Conservation (phyloP, 2,888 invertebrate genomes). For the Scaptomyza flava region DNA sequence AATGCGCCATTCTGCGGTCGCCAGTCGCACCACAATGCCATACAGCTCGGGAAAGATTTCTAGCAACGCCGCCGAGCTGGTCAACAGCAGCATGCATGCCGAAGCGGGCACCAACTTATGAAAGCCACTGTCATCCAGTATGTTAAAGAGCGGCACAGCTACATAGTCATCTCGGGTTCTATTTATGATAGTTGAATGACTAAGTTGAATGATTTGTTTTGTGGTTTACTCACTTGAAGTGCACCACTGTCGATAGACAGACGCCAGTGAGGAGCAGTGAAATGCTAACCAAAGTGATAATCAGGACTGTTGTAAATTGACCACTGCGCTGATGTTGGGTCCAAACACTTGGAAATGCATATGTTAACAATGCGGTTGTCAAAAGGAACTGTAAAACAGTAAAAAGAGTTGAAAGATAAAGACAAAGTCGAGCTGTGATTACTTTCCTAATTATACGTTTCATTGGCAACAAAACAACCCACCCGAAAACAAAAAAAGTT, state of each 20-base stretch:
- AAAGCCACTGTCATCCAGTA: conserved; percentile 86
- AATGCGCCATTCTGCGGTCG: conserved; percentile 86
- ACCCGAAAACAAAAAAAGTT: conserved; percentile 13
- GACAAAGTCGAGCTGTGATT: neutral
- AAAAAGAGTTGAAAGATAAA: neutral
- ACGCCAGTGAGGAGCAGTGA: conserved; percentile 80
- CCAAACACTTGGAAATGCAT: conserved; percentile 82
- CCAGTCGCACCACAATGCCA: conserved; percentile 85
- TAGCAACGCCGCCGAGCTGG: conserved; percentile 85
- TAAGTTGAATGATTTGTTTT: neutral
- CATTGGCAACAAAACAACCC: neutral
- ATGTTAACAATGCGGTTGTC: conserved; percentile 80
- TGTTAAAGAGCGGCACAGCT: conserved; percentile 84
- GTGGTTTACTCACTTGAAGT: conserved; percentile 76
- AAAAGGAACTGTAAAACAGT: conserved; percentile 71
- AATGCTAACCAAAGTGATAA: conserved; percentile 72
- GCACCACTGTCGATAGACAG: conserved; percentile 83
- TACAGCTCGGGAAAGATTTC: conserved; percentile 86
- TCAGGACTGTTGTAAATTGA: conserved; percentile 70
- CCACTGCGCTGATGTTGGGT: conserved; percentile 74
- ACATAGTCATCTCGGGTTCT: conserved; percentile 82
- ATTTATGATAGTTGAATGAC: neutral
- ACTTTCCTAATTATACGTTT: neutral
- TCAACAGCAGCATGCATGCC: conserved; percentile 86
- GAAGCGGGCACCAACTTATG: conserved; percentile 86